Evolutionary conservation across 1,140 invertebrate genomes (phyloP), one percentile per base, ranked within the genome.

Genomic region (Drosophila ercepeae): DNA sequence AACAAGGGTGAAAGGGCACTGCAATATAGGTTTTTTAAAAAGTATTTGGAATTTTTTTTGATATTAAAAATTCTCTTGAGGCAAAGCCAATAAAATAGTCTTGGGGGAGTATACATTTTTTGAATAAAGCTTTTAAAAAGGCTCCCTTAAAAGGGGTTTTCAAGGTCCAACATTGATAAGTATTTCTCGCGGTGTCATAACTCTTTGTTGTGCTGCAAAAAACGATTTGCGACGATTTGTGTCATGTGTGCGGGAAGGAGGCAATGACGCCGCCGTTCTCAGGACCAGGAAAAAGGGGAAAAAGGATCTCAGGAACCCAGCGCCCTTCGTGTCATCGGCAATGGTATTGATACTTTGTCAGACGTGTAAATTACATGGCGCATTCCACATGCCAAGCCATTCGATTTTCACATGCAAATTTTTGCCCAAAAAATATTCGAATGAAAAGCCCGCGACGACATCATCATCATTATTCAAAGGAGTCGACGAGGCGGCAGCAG

Each of bases 321-420:
- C 21, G 2, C 2, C 21, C 13, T 58, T 60, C 78, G 51, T 64
- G 77, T 81, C 82, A 69, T 53, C 77, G 61, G 69, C 77, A 71
- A 75, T 82, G 86, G 86, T 83, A 88, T 88, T 88, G 82, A 88
- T 88, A 88, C 82, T 88, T 88, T 88, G 82, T 88, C 82, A 88
- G 78, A 88, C 77, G 82, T 88, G 82, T 75, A 88, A 88, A 88
- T 88, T 88, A 88, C 82, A 88, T 75, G 82, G 83, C 76, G 82
- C 77, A 76, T 86, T 84, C 63, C 63, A 88, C 82, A 88, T 75
- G 82, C 77, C 72, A 65, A 70, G 74, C 52, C 82, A 53, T 53
- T 78, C 78, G 57, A 70, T 74, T 64, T 71, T 54, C 82, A 69
- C 82, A 88, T 88, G 82, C 82, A 88, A 88, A 88, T 88, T 78